A percentile compares a stretch with the other conserved stretches of the same genome.
Conservation (phyloP, 2,797 vertebrate genomes). For the Alca torda region DNA sequence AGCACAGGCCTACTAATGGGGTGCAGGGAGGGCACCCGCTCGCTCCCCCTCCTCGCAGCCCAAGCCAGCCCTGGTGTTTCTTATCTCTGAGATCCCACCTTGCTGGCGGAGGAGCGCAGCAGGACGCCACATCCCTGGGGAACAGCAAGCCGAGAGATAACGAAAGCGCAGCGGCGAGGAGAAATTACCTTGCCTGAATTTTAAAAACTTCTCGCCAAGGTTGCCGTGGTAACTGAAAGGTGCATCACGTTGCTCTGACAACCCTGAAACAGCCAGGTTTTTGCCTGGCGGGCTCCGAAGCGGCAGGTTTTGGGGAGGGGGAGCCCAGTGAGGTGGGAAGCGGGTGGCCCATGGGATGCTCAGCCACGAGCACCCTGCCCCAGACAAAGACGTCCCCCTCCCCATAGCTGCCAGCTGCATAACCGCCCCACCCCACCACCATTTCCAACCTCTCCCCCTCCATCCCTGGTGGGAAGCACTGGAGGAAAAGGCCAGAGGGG, state of each 20-base stretch:
- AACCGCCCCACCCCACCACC: too few species aligned
- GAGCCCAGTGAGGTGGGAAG: background rate
- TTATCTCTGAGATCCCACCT: constrained; percentile 59
- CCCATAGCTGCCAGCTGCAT: background rate
- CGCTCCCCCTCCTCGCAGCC: background rate
- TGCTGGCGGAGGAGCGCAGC: constrained; percentile 28
- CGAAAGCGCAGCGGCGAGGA: constrained; percentile 49
- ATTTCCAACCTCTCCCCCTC: background rate
- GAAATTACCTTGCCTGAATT: constrained; percentile 83
- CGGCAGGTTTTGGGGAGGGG: constrained; percentile 19
- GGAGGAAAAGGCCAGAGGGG: background rate
- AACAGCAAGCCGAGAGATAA: constrained; percentile 45
- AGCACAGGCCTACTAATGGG: background rate
- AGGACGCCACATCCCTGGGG: constrained; percentile 14
- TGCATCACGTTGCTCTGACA: constrained; percentile 82
- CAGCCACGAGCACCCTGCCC: background rate
- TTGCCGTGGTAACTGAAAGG: constrained; percentile 84
- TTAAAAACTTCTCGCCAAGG: constrained; percentile 76
- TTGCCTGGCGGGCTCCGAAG: constrained; percentile 58
- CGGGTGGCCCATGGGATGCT: background rate
- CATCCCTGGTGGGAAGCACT: background rate
- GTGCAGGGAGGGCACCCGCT: background rate
- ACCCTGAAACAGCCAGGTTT: constrained; percentile 78
- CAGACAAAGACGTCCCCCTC: background rate
- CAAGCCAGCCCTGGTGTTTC: background rate